A percentile compares a stretch with the other conserved stretches of the same genome.
Conservation (phyloP, 1,140 invertebrate genomes). For the Araneus ventricosus region DNA sequence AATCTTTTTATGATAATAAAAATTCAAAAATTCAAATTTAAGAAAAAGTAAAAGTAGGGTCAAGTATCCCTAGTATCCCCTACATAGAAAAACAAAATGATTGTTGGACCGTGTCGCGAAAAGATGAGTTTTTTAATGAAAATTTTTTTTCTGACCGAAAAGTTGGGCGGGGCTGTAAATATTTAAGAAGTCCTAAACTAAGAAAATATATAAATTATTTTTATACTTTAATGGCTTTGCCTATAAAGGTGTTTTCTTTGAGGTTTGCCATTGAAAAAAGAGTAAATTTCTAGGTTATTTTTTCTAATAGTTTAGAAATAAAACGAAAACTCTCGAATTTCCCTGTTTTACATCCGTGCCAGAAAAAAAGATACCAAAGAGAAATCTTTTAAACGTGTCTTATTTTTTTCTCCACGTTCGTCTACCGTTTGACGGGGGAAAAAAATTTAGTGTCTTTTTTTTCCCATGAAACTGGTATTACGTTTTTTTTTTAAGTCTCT, state of each 20-base stretch:
- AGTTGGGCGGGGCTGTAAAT: too few relatives aligned
- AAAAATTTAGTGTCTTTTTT: background rate
- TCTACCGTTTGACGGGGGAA: background rate
- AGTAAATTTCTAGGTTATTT: background rate
- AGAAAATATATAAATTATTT: too few relatives aligned
- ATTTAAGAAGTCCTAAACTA: too few relatives aligned
- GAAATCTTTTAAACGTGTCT: background rate
- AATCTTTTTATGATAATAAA: too few relatives aligned
- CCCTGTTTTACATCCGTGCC: background rate
- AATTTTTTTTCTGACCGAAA: too few relatives aligned
- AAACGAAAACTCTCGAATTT: background rate
- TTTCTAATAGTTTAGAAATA: background rate
- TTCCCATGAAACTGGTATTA: slow-evolving; percentile 27
- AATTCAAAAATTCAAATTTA: too few relatives aligned
- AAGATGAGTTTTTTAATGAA: too few relatives aligned
- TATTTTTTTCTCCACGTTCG: background rate
- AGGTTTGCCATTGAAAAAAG: background rate
- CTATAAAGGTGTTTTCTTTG: background rate
- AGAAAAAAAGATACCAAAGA: background rate
- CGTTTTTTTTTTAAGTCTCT: slow-evolving; percentile 29
- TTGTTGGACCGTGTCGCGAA: too few relatives aligned
- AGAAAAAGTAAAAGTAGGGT: too few relatives aligned
- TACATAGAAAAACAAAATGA: too few relatives aligned
- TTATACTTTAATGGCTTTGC: background rate
- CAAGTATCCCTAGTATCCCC: too few relatives aligned